A percentile compares a stretch with the other conserved stretches of the same genome.
Conservation (phyloP, 2,113 vertebrate species). For the Pan troglodytes region NHGRI_mPanTro3-v2.1_pri NC_072402.2:107485001-107485500, state of each 20-base stretch:
- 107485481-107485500: constrained; percentile 60
- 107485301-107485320: constrained; percentile 21
- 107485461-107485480: constrained; percentile 61
- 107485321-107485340: constrained; percentile 43
- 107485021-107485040: constrained; percentile 96
- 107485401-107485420: constrained; percentile 60
- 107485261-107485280: constrained; percentile 28
- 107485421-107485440: constrained; percentile 63
- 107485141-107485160: background rate
- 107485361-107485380: constrained; percentile 32
- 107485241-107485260: constrained; percentile 25
- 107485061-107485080: constrained; percentile 92
- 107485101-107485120: constrained; percentile 91
- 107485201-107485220: background rate
- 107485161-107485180: background rate
- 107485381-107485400: constrained; percentile 44
- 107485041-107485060: constrained; percentile 95
- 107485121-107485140: constrained; percentile 85
- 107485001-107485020: constrained; percentile 96
- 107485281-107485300: background rate
- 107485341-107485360: constrained; percentile 13
- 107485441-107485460: constrained; percentile 63
- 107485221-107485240: background rate
- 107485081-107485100: constrained; percentile 91
- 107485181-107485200: constrained; percentile 27